Evolutionary conservation across 2,797 vertebrate genomes (phyloP), one percentile per base, ranked within the genome.

Genomic region (Acanthurus leucopareius): DNA sequence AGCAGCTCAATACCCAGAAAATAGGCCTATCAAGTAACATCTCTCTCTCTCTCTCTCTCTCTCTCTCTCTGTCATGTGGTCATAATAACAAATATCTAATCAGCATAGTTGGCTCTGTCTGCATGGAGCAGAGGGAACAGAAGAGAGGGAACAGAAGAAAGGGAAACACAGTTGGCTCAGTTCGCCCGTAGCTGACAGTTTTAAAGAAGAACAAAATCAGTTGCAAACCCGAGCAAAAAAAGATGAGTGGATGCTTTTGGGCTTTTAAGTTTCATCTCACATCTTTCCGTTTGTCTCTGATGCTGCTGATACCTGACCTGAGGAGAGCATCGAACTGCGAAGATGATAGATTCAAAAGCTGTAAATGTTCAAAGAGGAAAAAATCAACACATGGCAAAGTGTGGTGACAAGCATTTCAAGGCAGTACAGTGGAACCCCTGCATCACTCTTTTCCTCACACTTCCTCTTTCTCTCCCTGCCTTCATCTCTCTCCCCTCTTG

Each of bases 21-120:
- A 89, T 82, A 90, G 82, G 72, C 77, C 85, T 88, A 88, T 92
- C 89, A 85, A 86, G 74, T 80, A 67, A 86, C 88, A 86, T 90
- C 85, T 83, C 42, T 70, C 82, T 75, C 35, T 61, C 49, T 53
- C 69, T 69, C 69, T 52, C 48, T 52, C 58, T 52, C 72, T 61
- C 42, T 66, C 58, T 16, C 57, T 22, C 57, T 52, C 51, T 14
- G 67, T 83, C 83, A 88, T 68, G 57, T 84, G 87, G 79, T 86
- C 79, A 89, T 69, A 86, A 89, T 69, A 86, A 82, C 79, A 87
- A 86, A 86, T 79, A 88, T 90, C 73, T 86, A 88, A 93, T 90
- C 86, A 86, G 77, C 82, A 79, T 80, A 79, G 84, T 73, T 88
- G 82, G 80, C 82, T 86, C 60, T 38, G 63, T 68, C 48, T 54